Evolutionary conservation across 2,113 vertebrate genomes (phyloP), one percentile per base, ranked within the genome.

Genomic region (Elachura formosa): DNA sequence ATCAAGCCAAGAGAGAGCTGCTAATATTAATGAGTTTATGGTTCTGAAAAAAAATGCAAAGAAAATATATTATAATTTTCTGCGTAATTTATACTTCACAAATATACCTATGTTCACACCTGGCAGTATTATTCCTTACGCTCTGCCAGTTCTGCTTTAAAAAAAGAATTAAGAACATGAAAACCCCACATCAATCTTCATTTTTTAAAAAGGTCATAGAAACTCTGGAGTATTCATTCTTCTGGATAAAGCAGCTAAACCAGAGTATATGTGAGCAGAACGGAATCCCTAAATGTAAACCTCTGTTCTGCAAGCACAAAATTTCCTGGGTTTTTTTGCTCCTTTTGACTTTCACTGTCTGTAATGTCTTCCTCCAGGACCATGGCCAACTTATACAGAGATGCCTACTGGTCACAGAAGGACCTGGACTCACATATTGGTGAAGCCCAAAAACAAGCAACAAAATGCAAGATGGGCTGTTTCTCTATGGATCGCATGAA

Each of bases 391-490:
- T 94, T 99, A 72, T 99, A 99, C 84, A 95, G 93, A 93, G 97
- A 99, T 52, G 92, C 98, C 17, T 93, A 98, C 71, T 99, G 99
- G 99, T 99, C 99, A 3, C 98, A 98, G 45, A 97, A 97, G 49
- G 98, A 98, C 84, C 90, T 99, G 10, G 93, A 97, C 33, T 72
- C 66, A 0, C 83, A 96, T 52, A 58, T 98, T 93, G 20, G 93
- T 4, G 97, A 98, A 94, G 98, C 97, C n/a, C 97, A 96, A 86
- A 98, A 97, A 77, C 98, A 98, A 4, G 97, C 87, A 26, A 97
- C 98, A n/a, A 98, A 98, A 62, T 98, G 97, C 91, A 96, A 96
- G 54, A 45, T 96, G 73, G 94, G 97, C 2, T 83, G 97, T 51
- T 97, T 99, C 66, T 97, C 96, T 23, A 87, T 95, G 54, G 97